These are phyloP conservation scores for Falco columbarius DNA, from an alignment of 2,797 vertebrate genomes.

Conservation along the genomic window DNA sequence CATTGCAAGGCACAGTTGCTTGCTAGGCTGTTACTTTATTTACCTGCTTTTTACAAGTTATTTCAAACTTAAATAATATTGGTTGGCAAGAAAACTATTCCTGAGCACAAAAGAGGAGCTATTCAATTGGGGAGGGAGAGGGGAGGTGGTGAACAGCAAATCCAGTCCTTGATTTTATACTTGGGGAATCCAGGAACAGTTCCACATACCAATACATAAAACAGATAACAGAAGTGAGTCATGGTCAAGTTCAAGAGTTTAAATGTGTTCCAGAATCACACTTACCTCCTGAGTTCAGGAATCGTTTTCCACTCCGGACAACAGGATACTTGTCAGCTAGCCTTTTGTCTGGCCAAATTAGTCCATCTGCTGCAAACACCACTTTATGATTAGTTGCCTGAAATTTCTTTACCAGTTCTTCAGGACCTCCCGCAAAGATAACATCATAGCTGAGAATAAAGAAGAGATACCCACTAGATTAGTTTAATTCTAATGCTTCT, in stretches of 20 bases:
- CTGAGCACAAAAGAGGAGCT: background rate
- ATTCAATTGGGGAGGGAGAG: background rate
- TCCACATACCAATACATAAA: background rate
- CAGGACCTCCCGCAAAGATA: conserved; percentile 91
- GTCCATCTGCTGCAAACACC: conserved; percentile 90
- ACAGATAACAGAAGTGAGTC: background rate
- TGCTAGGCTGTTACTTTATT: background rate
- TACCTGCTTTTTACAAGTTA: background rate
- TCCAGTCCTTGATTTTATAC: background rate
- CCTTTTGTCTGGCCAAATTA: conserved; percentile 94
- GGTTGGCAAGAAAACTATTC: background rate
- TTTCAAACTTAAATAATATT: background rate
- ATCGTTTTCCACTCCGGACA: conserved; percentile 92
- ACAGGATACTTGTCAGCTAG: conserved; percentile 91
- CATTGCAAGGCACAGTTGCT: background rate
- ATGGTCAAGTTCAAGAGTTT: background rate
- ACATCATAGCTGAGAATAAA: conserved; percentile 89
- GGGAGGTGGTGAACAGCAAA: background rate
- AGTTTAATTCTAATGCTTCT: background rate
- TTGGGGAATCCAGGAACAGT: background rate
- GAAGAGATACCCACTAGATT: background rate
- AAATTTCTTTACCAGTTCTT: conserved; percentile 93
- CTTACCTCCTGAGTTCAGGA: conserved; percentile 96
- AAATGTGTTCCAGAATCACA: background rate
- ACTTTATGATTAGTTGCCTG: conserved; percentile 90